These are phyloP conservation scores for Tromatobia lineatoria DNA, from an alignment of 2,888 invertebrate species.

Conservation along the genomic window DNA sequence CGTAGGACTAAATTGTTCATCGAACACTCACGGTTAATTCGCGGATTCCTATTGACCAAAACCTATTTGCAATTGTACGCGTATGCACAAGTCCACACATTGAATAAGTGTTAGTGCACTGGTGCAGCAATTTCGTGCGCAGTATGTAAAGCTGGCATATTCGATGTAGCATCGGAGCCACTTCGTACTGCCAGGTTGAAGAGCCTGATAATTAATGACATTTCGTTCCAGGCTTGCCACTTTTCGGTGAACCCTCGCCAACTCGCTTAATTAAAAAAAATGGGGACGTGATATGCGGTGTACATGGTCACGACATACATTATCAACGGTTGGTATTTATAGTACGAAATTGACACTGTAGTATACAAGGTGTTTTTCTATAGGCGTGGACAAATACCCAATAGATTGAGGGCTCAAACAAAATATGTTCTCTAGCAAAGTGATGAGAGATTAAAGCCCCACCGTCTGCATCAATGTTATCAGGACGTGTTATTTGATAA, in stretches of 20 bases:
- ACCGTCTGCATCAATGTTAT: not conserved
- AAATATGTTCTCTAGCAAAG: not conserved
- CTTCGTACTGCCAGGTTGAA: not conserved
- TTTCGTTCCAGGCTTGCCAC: slow-evolving; percentile 3
- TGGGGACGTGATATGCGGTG: not conserved
- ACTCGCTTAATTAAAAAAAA: slow-evolving; percentile 1
- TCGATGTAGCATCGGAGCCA: not conserved
- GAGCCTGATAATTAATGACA: slow-evolving; percentile 16
- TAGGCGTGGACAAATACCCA: not conserved
- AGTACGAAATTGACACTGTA: not conserved
- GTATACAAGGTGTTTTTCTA: not conserved
- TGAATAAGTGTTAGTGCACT: not conserved
- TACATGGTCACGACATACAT: not conserved
- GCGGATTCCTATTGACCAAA: not conserved
- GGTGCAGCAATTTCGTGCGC: not conserved
- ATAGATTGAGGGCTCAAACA: not conserved
- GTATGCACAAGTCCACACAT: not conserved
- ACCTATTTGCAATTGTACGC: not conserved
- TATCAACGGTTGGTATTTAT: not conserved
- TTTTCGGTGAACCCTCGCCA: not conserved
- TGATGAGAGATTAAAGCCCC: not conserved
- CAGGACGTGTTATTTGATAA: not conserved
- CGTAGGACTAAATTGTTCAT: not conserved
- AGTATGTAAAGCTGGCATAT: not conserved
- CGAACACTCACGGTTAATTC: not conserved